These are phyloP conservation scores for Parapsyche elsis DNA, from an alignment of 1,140 invertebrate species.

Conservation along the genomic window DNA sequence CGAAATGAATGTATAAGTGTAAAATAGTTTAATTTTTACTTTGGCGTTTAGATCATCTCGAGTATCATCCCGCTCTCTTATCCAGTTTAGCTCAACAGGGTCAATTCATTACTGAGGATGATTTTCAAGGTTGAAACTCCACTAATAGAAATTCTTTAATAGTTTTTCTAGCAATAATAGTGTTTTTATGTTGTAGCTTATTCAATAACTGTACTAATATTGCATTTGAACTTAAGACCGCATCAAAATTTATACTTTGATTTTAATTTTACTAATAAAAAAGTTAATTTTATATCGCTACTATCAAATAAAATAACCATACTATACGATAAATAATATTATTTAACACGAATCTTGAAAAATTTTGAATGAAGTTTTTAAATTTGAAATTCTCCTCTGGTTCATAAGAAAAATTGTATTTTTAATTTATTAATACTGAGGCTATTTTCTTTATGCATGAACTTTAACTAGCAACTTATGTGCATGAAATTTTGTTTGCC, in stretches of 20 bases:
- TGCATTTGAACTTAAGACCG: too few relatives aligned
- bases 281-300: neutral
- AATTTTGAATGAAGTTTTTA: too few relatives aligned
- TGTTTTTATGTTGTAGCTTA: neutral
- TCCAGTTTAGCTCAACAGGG: slow-evolving; percentile 38
- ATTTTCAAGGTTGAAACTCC: slow-evolving; percentile 38
- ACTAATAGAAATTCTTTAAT: slow-evolving; percentile 15
- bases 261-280: neutral
- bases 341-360: neutral
- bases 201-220: too few relatives aligned
- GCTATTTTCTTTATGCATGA: too few relatives aligned
- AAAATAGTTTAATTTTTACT: slow-evolving; percentile 28
- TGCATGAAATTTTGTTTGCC: too few relatives aligned
- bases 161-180: neutral
- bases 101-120: slow-evolving; percentile 44
- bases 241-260: neutral
- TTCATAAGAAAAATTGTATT: too few relatives aligned
- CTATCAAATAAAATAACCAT: too few relatives aligned
- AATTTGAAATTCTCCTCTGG: too few relatives aligned
- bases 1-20: neutral
- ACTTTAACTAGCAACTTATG: too few relatives aligned
- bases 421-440: too few relatives aligned
- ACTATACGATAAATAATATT: neutral
- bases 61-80: slow-evolving; percentile 44
- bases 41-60: slow-evolving; percentile 37